phyloP scores from a whole-genome alignment of 2,113 vertebrate genomes.

The Hypomesus transpacificus region DNA sequence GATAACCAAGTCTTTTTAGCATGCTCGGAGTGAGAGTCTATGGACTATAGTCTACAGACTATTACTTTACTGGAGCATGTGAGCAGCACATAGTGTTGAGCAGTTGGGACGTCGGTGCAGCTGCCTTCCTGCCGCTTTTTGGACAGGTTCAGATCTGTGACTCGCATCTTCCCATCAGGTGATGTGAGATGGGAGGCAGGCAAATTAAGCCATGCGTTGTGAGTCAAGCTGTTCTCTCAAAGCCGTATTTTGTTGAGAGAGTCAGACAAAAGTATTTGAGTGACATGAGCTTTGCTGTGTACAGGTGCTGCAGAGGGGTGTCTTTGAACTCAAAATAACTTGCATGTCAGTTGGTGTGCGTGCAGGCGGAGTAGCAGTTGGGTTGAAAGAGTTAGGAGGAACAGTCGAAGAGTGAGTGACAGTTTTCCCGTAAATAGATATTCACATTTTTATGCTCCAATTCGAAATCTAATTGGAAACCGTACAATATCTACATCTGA shows the following conservation, averaged over 20 bases:
- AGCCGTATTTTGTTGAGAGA: not conserved
- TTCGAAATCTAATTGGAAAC: conserved; percentile 25
- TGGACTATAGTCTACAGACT: too few relatives aligned
- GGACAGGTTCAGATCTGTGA: not conserved
- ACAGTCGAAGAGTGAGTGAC: not conserved
- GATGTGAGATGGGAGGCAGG: not conserved
- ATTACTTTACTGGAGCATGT: too few relatives aligned
- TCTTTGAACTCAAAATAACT: not conserved
- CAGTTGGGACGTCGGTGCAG: too few relatives aligned
- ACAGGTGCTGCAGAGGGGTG: not conserved
- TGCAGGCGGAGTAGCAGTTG: conserved; percentile 16
- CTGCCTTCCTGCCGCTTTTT: not conserved
- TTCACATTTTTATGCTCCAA: not conserved
- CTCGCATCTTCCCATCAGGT: not conserved
- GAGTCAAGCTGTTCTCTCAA: conserved; percentile 13
- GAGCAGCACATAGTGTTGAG: too few relatives aligned
- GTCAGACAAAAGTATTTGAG: not conserved
- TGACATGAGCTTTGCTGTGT: not conserved
- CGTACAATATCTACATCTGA: too few relatives aligned
- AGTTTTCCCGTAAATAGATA: not conserved
- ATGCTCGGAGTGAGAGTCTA: too few relatives aligned
- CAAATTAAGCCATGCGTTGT: conserved; percentile 44
- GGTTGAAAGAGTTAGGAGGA: conserved; percentile 11
- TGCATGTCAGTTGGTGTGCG: not conserved
- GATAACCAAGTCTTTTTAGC: too few relatives aligned